phyloP scores from a whole-genome alignment of 2,888 invertebrate species.

The Stenchaetothrips biformis region DNA sequence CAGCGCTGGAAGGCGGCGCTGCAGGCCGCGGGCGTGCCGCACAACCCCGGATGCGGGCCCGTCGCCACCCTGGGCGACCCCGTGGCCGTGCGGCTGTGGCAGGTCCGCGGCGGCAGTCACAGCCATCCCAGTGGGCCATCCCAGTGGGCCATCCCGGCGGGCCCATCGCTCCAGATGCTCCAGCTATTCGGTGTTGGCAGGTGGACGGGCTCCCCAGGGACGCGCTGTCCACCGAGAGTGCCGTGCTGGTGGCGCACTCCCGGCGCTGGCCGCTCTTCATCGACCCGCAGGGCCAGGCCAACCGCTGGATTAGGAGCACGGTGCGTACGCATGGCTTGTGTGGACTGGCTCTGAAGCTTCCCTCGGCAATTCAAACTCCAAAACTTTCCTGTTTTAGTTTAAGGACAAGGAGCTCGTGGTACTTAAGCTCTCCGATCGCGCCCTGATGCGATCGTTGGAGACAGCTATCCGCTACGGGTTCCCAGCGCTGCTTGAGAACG shows the following conservation, averaged over 20 bases:
- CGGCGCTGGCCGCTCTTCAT: conserved; percentile 85
- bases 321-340: too few species aligned
- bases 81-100: conserved; percentile 73
- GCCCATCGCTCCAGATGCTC: too few species aligned
- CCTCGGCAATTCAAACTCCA: too few species aligned
- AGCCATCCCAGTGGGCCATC: too few species aligned
- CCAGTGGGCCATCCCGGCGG: too few species aligned
- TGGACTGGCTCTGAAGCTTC: too few species aligned
- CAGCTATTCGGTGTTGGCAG: too few species aligned
- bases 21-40: conserved; percentile 55
- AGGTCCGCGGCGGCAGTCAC: conserved; percentile 48
- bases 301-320: conserved; percentile 87
- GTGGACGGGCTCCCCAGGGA: conserved; percentile 81
- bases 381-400: conserved; percentile 48
- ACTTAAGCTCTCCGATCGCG: conserved; percentile 66
- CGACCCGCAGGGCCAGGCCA: conserved; percentile 89
- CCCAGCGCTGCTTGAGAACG: conserved; percentile 75
- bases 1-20: conserved; percentile 54
- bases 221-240: conserved; percentile 80
- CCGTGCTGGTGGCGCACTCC: conserved; percentile 76
- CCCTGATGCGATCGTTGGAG: conserved; percentile 58
- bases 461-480: conserved; percentile 50
- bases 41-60: conserved; percentile 62
- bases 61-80: conserved; percentile 67
- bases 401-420: conserved; percentile 65